phyloP scores from a whole-genome alignment of 2,797 vertebrate species.

The Paedocypris micromegethes region DNA sequence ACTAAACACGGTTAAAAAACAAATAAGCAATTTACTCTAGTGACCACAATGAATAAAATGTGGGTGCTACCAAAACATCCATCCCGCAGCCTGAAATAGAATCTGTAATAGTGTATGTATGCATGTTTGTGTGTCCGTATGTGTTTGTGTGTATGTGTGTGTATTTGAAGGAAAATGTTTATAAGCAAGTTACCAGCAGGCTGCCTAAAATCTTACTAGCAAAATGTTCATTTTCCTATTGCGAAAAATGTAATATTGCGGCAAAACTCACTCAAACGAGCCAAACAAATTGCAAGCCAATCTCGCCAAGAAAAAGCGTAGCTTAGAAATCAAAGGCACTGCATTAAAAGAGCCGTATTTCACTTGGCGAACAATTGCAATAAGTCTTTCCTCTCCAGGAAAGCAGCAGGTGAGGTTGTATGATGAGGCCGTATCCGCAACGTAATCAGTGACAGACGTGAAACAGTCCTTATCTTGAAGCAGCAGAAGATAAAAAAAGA shows the following conservation, averaged over 20 bases:
- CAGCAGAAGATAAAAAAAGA: constrained; percentile 25
- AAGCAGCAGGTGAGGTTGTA: constrained; percentile 67
- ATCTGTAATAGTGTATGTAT: too few relatives aligned
- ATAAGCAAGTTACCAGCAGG: too few relatives aligned
- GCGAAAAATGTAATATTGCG: neutral
- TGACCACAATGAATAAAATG: too few relatives aligned
- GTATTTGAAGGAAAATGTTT: too few relatives aligned
- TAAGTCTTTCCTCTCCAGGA: constrained; percentile 52
- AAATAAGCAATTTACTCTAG: too few relatives aligned
- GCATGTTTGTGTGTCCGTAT: too few relatives aligned
- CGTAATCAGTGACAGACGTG: constrained; percentile 62
- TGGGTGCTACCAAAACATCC: too few relatives aligned
- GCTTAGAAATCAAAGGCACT: constrained; percentile 20
- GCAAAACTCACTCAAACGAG: constrained; percentile 24
- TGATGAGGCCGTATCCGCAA: constrained; percentile 61
- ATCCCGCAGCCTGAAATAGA: too few relatives aligned
- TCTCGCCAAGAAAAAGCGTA: constrained; percentile 15
- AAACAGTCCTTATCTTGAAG: constrained; percentile 75
- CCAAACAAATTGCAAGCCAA: constrained; percentile 13
- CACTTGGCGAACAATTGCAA: constrained; percentile 69
- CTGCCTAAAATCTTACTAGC: too few relatives aligned
- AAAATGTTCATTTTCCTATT: too few relatives aligned
- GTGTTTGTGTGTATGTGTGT: too few relatives aligned
- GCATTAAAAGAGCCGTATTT: constrained; percentile 35
- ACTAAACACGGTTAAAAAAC: too few relatives aligned